Base-by-base conservation (phyloP, 2,797 vertebrate species). In the Dallia pectoralis region DNA sequence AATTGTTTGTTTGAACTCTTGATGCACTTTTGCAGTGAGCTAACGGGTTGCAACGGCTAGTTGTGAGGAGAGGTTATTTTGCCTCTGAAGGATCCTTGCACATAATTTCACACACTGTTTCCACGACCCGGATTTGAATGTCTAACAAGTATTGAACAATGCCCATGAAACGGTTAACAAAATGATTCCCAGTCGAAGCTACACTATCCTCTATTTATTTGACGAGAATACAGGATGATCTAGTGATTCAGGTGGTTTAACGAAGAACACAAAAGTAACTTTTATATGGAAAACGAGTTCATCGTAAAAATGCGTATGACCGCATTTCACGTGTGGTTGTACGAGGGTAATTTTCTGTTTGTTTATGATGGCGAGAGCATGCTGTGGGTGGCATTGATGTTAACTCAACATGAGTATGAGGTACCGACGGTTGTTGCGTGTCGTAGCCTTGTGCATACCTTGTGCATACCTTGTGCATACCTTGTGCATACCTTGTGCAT, bases 321-420 rank as follows among this genome's bases (percentile, higher is more conserved):
- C 90, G 89, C 94, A 88, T 90, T 94, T 95, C 92, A 94, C 93
- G 93, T 94, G 94, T 93, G 84, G 84, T 79, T 81, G 85, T 80
- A 74, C 71, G 76, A 81, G 62, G 84, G 93, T 89, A 91, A 88
- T 93, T 91, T 89, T 89, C 84, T 82, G 87, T 91, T 89, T 85
- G 90, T 91, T 93, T 94, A n/a, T 89, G 89, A 89, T 92, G 92
- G 91, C 85, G 80, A 89, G 91, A 87, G 94, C 93, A 94, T 93
- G 95, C 92, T 77, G 81, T 84, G 74, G 66, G 72, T 67, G 70
- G 87, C 90, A 84, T 85, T 85, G 81, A 79, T 92, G 91, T 89
- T 77, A 63, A 86, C 87, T 82, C 79, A 0, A 0, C 3, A 11
- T 32, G 73, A 77, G 86, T 85, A 76, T 0, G 85, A 89, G 87